A percentile compares a stretch with the other conserved stretches of the same genome.
phyloP scores from a whole-genome alignment of 2,888 invertebrate species.

The Sylvicola fuscatus region DNA sequence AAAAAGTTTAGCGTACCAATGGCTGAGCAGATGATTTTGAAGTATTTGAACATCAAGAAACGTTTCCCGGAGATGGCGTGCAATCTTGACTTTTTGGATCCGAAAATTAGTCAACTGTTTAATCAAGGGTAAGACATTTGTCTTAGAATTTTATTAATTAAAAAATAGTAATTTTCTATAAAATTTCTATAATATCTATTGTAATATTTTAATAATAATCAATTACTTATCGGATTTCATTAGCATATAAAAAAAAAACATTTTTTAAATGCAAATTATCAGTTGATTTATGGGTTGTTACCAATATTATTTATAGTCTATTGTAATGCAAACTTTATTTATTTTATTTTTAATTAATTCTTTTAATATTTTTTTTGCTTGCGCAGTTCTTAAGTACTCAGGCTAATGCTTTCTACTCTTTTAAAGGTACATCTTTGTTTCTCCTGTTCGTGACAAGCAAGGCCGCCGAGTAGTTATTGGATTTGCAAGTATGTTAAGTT shows the following conservation, averaged over 20 bases:
- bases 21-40: constrained; percentile 56
- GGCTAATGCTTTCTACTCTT: constrained; percentile 3
- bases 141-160: constrained; percentile 6
- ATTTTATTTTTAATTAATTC: no score
- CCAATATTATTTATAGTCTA: no score
- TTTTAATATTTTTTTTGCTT: no score
- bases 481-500: constrained; percentile 12
- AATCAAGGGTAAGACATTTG: constrained; percentile 34
- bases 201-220: no score
- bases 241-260: no score
- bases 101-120: constrained; percentile 39
- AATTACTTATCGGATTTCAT: no score
- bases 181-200: no score
- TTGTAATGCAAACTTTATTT: no score
- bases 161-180: no score
- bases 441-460: constrained; percentile 47
- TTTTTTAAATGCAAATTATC: no score
- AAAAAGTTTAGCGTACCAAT: constrained; percentile 62
- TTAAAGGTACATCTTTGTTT: constrained; percentile 47
- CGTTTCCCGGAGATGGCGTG: constrained; percentile 41
- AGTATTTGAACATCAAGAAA: constrained; percentile 53
- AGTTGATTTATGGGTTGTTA: no score
- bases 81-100: constrained; percentile 41
- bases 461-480: constrained; percentile 53
- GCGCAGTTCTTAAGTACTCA: no score